Conservation (phyloP, 2,797 vertebrate species). For the Pogonophryne albipinna region DNA sequence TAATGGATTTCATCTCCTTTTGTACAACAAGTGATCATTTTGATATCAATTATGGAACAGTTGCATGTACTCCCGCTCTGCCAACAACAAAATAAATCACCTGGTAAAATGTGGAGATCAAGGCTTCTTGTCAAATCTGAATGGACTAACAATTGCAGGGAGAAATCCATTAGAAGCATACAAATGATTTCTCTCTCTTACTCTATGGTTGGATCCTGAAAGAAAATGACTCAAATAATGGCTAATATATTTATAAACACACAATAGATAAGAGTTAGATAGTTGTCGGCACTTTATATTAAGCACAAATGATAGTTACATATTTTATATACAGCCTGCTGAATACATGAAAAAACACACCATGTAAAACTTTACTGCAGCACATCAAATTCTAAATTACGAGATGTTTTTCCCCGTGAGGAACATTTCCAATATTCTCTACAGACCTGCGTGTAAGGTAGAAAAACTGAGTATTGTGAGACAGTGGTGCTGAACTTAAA, state of each 20-base stretch:
- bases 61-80: background rate
- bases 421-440: too few species aligned
- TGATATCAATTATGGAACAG: background rate
- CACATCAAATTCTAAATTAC: background rate
- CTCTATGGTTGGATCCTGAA: background rate
- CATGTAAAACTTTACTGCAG: background rate
- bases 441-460: background rate
- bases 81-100: background rate
- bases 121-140: constrained; percentile 4
- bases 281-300: background rate
- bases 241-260: background rate
- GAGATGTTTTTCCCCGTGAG: background rate
- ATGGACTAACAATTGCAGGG: constrained; percentile 1
- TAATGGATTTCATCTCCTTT: background rate
- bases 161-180: background rate
- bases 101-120: background rate
- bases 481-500: constrained; percentile 15
- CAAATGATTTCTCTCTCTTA: background rate
- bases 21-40: background rate
- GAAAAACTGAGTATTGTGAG: background rate
- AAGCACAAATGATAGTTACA: background rate
- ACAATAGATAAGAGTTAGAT: background rate
- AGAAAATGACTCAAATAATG: background rate
- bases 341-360: background rate
- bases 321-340: background rate